These are phyloP conservation scores for Scaptomyza polygonia DNA, from an alignment of 2,888 invertebrate species.

Conservation along the genomic window DNA sequence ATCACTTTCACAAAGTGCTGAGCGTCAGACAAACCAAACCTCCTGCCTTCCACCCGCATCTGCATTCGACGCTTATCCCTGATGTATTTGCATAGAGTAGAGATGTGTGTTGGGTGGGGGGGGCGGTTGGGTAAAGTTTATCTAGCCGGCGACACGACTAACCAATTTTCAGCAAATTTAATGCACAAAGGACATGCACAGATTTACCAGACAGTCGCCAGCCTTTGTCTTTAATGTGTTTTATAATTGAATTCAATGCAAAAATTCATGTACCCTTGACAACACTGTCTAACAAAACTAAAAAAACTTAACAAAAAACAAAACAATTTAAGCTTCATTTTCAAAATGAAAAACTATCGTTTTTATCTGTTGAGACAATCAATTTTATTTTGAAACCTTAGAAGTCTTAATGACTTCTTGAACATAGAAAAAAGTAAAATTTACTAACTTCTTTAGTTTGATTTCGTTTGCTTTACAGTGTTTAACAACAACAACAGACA, in stretches of 20 bases:
- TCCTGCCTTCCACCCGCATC: background rate
- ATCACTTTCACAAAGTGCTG: slow-evolving; percentile 75
- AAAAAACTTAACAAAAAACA: too few relatives aligned
- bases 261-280: slow-evolving; percentile 48
- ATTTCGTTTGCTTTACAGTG: slow-evolving; percentile 28
- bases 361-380: too few relatives aligned
- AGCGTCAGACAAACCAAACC: slow-evolving; percentile 35
- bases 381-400: too few relatives aligned
- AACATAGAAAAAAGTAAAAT: background rate
- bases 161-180: slow-evolving; percentile 82
- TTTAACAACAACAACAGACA: slow-evolving; percentile 13
- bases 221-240: slow-evolving; percentile 57
- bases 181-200: slow-evolving; percentile 65
- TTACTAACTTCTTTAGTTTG: background rate
- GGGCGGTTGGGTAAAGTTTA: slow-evolving; percentile 58
- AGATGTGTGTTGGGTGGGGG: background rate
- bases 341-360: too few relatives aligned
- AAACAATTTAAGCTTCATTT: background rate
- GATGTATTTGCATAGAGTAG: slow-evolving; percentile 48
- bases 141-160: slow-evolving; percentile 74
- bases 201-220: slow-evolving; percentile 55
- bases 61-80: slow-evolving; percentile 50
- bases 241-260: slow-evolving; percentile 78
- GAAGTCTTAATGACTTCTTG: background rate
- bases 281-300: slow-evolving; percentile 43